Conservation (phyloP, 2,888 invertebrate genomes). For the Apocheima hispidaria region DNA sequence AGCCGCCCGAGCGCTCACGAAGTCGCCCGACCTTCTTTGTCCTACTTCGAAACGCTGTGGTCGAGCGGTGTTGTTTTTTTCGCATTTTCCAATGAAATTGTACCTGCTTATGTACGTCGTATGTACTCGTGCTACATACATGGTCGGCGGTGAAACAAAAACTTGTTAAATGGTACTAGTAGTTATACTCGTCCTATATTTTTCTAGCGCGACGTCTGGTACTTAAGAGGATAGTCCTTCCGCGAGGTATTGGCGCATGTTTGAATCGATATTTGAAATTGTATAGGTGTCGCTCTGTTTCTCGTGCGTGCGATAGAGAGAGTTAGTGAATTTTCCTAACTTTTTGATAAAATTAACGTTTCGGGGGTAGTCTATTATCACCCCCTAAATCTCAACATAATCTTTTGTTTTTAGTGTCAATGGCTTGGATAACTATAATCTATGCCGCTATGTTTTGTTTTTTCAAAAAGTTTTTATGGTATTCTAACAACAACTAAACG, state of each 20-base stretch:
- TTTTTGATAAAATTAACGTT: no score
- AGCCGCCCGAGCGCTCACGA: constrained; percentile 67
- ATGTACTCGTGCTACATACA: constrained; percentile 39
- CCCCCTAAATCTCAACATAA: no score
- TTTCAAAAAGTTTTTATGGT: no score
- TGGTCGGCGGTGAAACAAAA: constrained; percentile 61
- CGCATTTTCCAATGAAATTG: constrained; percentile 82
- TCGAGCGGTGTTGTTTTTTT: constrained; percentile 77
- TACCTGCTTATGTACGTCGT: constrained; percentile 51
- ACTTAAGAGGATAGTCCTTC: no score
- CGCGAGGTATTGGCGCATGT: neutral
- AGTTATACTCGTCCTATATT: constrained; percentile 34
- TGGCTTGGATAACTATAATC: no score
- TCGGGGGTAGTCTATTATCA: no score
- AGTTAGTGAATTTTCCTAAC: no score
- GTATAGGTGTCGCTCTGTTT: no score
- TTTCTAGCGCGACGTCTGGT: constrained; percentile 15
- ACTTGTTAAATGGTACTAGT: constrained; percentile 37
- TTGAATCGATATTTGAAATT: neutral
- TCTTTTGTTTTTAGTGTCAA: no score
- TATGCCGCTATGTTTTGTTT: no score
- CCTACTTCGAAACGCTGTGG: constrained; percentile 77
- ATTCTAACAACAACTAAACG: no score
- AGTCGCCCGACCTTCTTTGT: constrained; percentile 80
- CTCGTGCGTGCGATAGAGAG: no score